A percentile compares a stretch with the other conserved stretches of the same genome.
Evolutionary conservation across 2,888 invertebrate species (phyloP).

Genomic region (Adela reaumurella): DNA sequence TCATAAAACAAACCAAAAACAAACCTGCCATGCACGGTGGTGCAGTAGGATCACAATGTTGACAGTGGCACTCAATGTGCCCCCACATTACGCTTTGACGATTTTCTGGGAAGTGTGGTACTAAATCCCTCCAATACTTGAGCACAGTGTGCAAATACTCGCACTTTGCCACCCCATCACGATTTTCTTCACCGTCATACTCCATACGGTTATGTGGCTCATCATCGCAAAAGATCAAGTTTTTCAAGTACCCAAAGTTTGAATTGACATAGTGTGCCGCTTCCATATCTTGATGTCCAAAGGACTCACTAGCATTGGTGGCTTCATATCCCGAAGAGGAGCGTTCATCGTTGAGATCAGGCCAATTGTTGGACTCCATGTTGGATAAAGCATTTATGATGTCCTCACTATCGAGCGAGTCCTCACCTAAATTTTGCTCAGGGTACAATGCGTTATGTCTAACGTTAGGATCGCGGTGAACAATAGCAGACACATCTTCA

Average conservation of each 20-base stretch:
- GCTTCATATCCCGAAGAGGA: neutral
- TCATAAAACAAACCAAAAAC: too few species aligned
- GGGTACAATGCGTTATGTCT: conserved; percentile 42
- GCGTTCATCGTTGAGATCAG: conserved; percentile 34
- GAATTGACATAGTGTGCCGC: neutral
- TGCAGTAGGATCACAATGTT: conserved; percentile 29
- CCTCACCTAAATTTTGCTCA: conserved; percentile 23
- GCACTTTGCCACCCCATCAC: conserved; percentile 31
- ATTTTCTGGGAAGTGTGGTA: conserved; percentile 32
- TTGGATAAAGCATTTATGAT: conserved; percentile 33
- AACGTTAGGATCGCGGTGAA: conserved; percentile 35
- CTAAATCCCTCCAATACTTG: conserved; percentile 37
- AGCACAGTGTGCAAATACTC: conserved; percentile 36
- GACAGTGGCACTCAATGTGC: conserved; percentile 34
- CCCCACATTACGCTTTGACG: conserved; percentile 36
- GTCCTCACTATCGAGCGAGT: conserved; percentile 32
- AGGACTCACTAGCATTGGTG: neutral
- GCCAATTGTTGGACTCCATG: conserved; percentile 33
- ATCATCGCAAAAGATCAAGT: neutral
- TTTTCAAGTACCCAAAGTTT: neutral
- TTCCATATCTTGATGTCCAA: neutral
- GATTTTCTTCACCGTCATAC: conserved; percentile 23
- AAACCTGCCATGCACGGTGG: conserved; percentile 27
- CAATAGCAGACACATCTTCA: neutral
- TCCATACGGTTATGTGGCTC: conserved; percentile 13